Base-by-base conservation (phyloP, 2,113 vertebrate species). In the Bettongia penicillata region DNA sequence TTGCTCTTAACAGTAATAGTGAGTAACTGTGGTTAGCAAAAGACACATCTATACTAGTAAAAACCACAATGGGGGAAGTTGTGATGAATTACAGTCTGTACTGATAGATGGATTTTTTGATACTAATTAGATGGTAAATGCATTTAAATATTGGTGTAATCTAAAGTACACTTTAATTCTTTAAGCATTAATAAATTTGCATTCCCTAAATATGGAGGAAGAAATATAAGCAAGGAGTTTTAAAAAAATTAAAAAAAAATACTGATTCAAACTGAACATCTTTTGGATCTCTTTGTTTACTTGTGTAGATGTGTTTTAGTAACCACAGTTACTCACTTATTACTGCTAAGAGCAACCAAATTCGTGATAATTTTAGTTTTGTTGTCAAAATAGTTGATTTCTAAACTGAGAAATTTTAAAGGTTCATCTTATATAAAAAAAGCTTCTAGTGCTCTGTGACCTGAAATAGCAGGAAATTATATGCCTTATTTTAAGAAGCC, bases 391-490 rank as follows among this genome's bases (percentile, higher is more conserved):
- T 49, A 91, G 50, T 37, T 95, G 84, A 90, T 95, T 53, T 77
- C 61, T n/a, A n/a, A 77, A n/a, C 12, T 37, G 57, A n/a, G 37
- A 77, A 77, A 37, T 77, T 77, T 77, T n/a, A 16, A 77, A 77
- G 16, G n/a, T 77, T 77, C 31, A n/a, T 19, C 14, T n/a, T n/a
- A 19, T 91, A 28, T 8, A 50, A 25, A 77, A 77, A 0, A 94
- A 57, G 23, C 53, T 50, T 93, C 37, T 47, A 93, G 23, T 93
- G 49, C 14, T n/a, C 93, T 53, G 52, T 51, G 53, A 89, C 49
- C 68, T 97, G 93, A 95, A 95, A 93, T 57, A 95, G 48, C 77
- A 53, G 49, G 91, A 84, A 90, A 28, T 93, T 61, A 68, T 68
- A 9, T 91, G 16, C 90, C 91, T 94, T 25, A 95, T 93, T 94